A percentile compares a stretch with the other conserved stretches of the same genome.
phyloP scores from a whole-genome alignment of 2,797 vertebrate genomes.

The Pseudochaenichthys georgianus region DNA sequence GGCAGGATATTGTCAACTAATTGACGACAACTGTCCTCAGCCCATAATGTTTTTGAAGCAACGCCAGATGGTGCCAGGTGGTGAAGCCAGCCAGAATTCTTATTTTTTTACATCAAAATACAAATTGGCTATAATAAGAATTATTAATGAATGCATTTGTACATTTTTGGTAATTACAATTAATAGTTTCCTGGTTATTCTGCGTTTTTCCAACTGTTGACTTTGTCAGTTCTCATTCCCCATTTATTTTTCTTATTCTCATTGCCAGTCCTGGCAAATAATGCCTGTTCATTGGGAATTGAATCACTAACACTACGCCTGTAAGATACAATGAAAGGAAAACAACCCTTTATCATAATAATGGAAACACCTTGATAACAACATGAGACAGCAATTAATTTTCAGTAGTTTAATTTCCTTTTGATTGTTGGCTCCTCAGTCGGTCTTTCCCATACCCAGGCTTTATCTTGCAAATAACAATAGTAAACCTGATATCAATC shows the following conservation, averaged over 20 bases:
- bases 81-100: not conserved
- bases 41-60: conserved; percentile 6
- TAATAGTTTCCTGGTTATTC: not conserved
- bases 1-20: conserved; percentile 28
- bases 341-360: conserved; percentile 14
- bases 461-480: conserved; percentile 35
- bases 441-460: conserved; percentile 8
- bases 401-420: conserved; percentile 47
- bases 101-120: not conserved
- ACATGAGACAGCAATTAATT: conserved; percentile 34
- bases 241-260: conserved; percentile 3
- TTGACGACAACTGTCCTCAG: conserved; percentile 2
- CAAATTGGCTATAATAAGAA: not conserved
- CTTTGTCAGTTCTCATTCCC: conserved; percentile 14
- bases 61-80: conserved; percentile 9
- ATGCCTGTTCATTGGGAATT: conserved; percentile 16
- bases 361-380: conserved; percentile 39
- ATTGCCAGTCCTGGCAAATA: conserved; percentile 33
- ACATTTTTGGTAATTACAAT: not conserved
- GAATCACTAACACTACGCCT: not conserved
- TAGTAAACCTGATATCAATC: conserved; percentile 8
- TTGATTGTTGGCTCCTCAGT: conserved; percentile 21
- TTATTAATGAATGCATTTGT: not conserved
- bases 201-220: not conserved
- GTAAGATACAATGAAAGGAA: conserved; percentile 20